These are phyloP conservation scores for Drosophila emarginata DNA, from an alignment of 2,888 invertebrate species.

Conservation along the genomic window DNA sequence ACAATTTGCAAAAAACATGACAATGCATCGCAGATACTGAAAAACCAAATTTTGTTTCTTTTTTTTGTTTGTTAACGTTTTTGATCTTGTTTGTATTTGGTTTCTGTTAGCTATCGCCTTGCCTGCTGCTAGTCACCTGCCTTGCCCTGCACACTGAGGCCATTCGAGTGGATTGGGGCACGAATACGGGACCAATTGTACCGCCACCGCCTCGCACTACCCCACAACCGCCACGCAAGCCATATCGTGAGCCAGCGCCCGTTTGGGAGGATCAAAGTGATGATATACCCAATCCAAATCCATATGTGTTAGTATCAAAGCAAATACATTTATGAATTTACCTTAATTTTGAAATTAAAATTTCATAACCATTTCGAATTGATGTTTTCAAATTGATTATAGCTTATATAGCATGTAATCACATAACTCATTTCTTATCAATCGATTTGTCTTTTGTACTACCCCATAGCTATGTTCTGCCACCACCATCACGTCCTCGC, in stretches of 20 bases:
- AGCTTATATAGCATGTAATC: background rate
- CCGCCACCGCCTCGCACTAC: slow-evolving; percentile 84
- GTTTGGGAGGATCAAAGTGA: slow-evolving; percentile 85
- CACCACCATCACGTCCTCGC: slow-evolving; percentile 82
- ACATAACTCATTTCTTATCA: slow-evolving; percentile 7
- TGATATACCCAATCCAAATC: slow-evolving; percentile 85
- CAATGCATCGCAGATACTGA: slow-evolving; percentile 36
- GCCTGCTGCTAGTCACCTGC: slow-evolving; percentile 79
- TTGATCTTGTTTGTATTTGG: slow-evolving; percentile 21
- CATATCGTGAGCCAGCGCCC: slow-evolving; percentile 85
- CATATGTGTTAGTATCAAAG: slow-evolving; percentile 83
- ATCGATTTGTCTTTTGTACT: background rate
- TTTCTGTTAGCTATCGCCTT: slow-evolving; percentile 57
- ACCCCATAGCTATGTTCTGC: slow-evolving; percentile 79
- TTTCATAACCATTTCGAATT: too few species aligned
- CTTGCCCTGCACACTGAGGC: slow-evolving; percentile 78
- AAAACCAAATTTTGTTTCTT: slow-evolving; percentile 23
- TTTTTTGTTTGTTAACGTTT: background rate
- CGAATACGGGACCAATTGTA: slow-evolving; percentile 85
- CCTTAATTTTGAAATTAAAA: background rate
- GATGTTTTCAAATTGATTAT: background rate
- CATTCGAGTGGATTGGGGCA: slow-evolving; percentile 86
- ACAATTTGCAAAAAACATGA: slow-evolving; percentile 32
- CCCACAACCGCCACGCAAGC: slow-evolving; percentile 83
- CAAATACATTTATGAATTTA: background rate